Percentiles rank a stretch among this genome's conserved stretches.
These are phyloP conservation scores for Aphrocallistes beatrix DNA, from an alignment of 37 sponge, comb jelly and placozoan species.

Conservation along the genomic window DNA sequence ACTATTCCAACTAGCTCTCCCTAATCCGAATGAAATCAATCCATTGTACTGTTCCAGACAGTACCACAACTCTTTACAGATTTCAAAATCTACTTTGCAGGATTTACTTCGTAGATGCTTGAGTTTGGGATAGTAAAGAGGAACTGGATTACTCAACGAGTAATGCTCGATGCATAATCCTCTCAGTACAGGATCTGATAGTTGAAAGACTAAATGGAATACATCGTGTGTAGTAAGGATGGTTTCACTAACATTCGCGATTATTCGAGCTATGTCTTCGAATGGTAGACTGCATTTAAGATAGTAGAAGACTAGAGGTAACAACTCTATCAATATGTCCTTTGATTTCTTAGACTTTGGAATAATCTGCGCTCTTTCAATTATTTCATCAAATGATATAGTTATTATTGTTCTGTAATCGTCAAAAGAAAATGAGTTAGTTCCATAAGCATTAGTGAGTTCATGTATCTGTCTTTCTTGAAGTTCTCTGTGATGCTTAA, in stretches of 20 bases:
- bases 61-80: not conserved
- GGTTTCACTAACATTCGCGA: not conserved
- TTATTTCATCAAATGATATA: not conserved
- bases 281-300: not conserved
- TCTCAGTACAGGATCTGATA: not conserved
- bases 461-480: not conserved
- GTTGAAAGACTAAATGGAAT: not conserved
- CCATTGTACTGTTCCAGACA: not conserved
- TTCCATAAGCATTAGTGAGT: not conserved
- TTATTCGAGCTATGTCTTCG: not conserved
- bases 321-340: not conserved
- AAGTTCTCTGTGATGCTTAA: not conserved
- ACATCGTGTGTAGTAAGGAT: not conserved
- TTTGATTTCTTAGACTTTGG: not conserved
- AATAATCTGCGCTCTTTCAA: not conserved
- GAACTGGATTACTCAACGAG: slow-evolving; percentile 7
- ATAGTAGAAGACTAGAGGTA: not conserved
- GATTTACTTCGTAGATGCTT: not conserved
- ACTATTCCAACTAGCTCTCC: not conserved
- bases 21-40: not conserved
- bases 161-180: slow-evolving; percentile 10
- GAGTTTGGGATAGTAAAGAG: not conserved
- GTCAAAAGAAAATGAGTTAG: not conserved
- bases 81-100: not conserved
- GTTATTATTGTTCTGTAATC: not conserved